phyloP scores from a whole-genome alignment of 2,888 invertebrate genomes.

The Amiota mariae region DNA sequence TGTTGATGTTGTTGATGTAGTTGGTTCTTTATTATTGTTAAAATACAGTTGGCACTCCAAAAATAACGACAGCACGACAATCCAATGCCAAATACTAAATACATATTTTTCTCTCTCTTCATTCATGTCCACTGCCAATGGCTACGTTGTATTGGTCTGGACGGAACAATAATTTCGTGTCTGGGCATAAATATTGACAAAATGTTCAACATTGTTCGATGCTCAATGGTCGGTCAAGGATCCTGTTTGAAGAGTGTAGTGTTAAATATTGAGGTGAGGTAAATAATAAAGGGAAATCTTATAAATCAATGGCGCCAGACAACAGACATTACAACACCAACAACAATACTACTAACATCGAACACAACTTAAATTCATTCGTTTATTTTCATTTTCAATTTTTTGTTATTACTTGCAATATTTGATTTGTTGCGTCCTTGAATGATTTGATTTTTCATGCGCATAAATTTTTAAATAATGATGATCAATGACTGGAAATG shows the following conservation, averaged over 20 bases:
- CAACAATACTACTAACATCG: too few relatives aligned
- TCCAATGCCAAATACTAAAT: background rate
- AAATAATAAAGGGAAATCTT: background rate
- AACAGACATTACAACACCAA: background rate
- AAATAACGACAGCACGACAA: background rate
- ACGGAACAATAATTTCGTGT: background rate
- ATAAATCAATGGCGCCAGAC: constrained; percentile 11
- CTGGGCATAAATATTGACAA: constrained; percentile 16
- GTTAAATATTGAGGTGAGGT: background rate
- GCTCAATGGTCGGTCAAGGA: too few relatives aligned
- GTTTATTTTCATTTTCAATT: too few relatives aligned
- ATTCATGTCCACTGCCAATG: background rate
- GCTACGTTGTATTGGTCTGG: background rate
- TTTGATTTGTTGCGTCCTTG: too few relatives aligned
- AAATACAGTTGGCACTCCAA: background rate
- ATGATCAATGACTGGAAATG: too few relatives aligned
- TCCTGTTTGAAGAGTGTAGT: too few relatives aligned
- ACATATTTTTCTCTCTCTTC: background rate
- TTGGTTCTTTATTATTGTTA: too few relatives aligned
- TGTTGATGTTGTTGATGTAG: too few relatives aligned
- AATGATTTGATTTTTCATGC: too few relatives aligned
- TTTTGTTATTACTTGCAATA: too few relatives aligned
- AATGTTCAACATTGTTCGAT: background rate
- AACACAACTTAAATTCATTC: background rate
- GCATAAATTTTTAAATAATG: too few relatives aligned